Conservation (phyloP, 2,113 vertebrate species). For the Corvus hawaiiensis region DNA sequence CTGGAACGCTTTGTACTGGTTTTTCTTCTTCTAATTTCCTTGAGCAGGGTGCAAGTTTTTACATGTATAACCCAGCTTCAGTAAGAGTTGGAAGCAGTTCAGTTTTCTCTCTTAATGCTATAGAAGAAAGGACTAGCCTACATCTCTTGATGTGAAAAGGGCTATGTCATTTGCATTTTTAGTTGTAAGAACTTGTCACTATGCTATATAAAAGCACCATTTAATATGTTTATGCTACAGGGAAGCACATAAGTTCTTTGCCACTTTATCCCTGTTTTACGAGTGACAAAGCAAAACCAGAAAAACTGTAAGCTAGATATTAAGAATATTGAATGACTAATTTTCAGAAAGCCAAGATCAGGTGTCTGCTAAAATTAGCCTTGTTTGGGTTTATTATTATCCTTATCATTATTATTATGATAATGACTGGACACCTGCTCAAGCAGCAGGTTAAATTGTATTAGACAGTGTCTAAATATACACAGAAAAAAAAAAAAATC, state of each 20-base stretch:
- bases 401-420: background rate
- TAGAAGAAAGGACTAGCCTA: background rate
- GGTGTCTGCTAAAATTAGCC: conserved; percentile 27
- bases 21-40: background rate
- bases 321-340: background rate
- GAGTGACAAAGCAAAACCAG: background rate
- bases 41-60: background rate
- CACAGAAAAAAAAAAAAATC: background rate
- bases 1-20: background rate
- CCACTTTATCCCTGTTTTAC: background rate
- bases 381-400: conserved; percentile 36
- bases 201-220: background rate
- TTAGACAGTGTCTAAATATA: conserved; percentile 32
- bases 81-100: background rate
- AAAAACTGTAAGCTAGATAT: background rate
- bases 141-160: background rate
- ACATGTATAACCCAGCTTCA: background rate
- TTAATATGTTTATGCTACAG: background rate
- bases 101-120: background rate
- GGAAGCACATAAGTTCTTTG: background rate
- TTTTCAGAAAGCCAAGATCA: background rate
- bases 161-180: background rate
- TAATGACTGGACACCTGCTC: conserved; percentile 37
- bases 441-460: conserved; percentile 5
- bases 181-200: background rate